Evolutionary conservation across 2,113 vertebrate species (phyloP).

Genomic region (Neofelis nebulosa): DNA sequence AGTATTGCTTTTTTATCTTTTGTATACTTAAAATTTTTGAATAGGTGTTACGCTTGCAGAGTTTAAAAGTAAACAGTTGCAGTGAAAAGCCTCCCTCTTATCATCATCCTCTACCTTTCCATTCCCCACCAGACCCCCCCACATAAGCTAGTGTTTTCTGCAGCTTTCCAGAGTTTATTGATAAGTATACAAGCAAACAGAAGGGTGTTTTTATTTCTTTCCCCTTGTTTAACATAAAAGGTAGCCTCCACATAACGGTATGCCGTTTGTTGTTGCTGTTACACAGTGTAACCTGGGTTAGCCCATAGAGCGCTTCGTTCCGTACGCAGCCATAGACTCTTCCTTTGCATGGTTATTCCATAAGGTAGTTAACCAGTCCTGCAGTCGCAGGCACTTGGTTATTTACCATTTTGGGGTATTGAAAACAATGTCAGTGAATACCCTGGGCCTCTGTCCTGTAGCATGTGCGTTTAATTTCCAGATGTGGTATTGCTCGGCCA

Average conservation of each 20-base stretch:
- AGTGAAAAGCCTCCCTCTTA: background rate
- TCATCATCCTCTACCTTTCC: background rate
- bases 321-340: fast-evolving
- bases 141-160: background rate
- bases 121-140: background rate
- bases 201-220: background rate
- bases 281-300: background rate
- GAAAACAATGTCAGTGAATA: background rate
- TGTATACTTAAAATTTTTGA: background rate
- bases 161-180: background rate
- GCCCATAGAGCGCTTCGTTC: background rate
- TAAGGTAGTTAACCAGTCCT: background rate
- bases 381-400: background rate
- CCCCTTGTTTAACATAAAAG: background rate
- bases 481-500: background rate
- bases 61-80: background rate
- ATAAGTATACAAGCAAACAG: background rate
- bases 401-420: background rate
- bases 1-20: background rate
- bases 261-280: background rate
- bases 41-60: background rate
- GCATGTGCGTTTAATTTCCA: background rate
- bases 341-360: background rate
- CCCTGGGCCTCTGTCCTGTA: background rate
- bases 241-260: background rate